A percentile compares a stretch with the other conserved stretches of the same genome.
These are phyloP conservation scores for Phalacrocorax carbo DNA, from an alignment of 2,113 vertebrate genomes.

Conservation along the genomic window DNA sequence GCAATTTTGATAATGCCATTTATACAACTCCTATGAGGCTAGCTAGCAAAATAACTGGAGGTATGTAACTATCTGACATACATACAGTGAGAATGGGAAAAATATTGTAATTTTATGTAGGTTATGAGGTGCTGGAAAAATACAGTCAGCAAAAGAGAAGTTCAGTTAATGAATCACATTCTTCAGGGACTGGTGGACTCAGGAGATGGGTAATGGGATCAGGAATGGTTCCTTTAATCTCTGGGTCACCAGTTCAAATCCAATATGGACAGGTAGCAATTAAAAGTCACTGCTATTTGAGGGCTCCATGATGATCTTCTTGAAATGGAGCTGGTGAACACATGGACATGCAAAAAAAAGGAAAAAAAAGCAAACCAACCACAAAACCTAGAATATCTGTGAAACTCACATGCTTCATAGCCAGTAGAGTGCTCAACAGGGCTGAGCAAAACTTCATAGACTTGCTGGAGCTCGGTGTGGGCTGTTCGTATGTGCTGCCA, in stretches of 20 bases:
- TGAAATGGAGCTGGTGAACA: background rate
- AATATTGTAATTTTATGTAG: constrained; percentile 52
- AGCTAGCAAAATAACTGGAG: constrained; percentile 7
- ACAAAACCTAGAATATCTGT: background rate
- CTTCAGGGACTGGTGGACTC: constrained; percentile 2
- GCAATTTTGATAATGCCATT: constrained; percentile 52
- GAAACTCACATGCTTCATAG: background rate
- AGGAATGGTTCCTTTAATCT: background rate
- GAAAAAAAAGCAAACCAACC: background rate
- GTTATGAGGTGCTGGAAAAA: constrained; percentile 45
- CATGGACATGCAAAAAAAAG: background rate
- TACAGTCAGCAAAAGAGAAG: constrained; percentile 44
- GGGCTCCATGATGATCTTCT: background rate
- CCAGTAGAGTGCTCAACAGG: background rate
- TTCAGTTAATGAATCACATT: constrained; percentile 42
- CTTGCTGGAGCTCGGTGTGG: background rate
- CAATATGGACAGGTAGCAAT: background rate
- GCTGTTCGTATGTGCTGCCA: accelerated
- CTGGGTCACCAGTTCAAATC: background rate
- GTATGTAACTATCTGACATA: constrained; percentile 18
- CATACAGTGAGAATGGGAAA: constrained; percentile 26
- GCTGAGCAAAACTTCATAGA: background rate
- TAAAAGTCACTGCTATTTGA: background rate
- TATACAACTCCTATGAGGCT: constrained; percentile 21
- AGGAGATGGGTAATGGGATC: background rate